These are phyloP conservation scores for Silurus meridionalis DNA, from an alignment of 2,113 vertebrate species.

Conservation along the genomic window DNA sequence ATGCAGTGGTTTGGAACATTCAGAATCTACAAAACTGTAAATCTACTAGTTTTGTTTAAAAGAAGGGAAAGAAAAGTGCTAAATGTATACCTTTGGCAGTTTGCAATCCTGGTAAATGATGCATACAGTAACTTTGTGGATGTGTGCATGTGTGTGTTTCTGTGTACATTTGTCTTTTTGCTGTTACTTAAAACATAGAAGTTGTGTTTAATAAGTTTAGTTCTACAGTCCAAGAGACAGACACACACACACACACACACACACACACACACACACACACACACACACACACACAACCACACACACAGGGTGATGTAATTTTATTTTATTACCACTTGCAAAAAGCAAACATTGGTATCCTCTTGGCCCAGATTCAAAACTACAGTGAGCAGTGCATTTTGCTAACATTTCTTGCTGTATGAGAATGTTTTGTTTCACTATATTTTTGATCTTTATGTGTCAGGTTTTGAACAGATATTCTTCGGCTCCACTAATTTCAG, in stretches of 20 bases:
- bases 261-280: neutral
- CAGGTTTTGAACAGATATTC: conserved; percentile 93
- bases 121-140: neutral
- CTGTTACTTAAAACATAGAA: neutral
- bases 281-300: neutral
- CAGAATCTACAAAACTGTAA: neutral
- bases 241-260: neutral
- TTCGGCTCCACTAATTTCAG: conserved; percentile 84
- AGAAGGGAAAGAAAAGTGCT: neutral
- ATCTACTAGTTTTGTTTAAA: neutral
- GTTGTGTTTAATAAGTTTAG: neutral
- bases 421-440: neutral
- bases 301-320: conserved; percentile 3
- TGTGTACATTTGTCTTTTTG: neutral
- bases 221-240: neutral
- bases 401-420: neutral
- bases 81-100: neutral
- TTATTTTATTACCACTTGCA: conserved; percentile 32
- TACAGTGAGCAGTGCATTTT: neutral
- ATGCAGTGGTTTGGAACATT: neutral
- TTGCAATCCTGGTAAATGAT: conserved; percentile 22
- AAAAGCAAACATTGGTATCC: conserved; percentile 48
- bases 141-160: neutral
- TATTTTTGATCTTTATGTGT: conserved; percentile 29
- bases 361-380: conserved; percentile 40